Percentiles rank a stretch among this genome's conserved stretches.
Evolutionary conservation across 2,888 invertebrate species (phyloP).

Genomic region (Chalcosyrphus nemorum): DNA sequence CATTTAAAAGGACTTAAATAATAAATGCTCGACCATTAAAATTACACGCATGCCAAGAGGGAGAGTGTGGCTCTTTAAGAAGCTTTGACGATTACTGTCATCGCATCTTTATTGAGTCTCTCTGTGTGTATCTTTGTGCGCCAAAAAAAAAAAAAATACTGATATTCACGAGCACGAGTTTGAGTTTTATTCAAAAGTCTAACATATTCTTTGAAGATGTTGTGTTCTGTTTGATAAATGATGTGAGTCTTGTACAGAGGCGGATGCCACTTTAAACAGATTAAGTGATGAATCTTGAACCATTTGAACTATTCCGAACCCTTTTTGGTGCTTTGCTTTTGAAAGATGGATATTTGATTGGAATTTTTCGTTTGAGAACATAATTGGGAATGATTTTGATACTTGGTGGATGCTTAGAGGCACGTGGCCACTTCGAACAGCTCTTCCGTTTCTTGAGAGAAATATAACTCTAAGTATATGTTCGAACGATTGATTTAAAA

Average conservation of each 20-base stretch:
- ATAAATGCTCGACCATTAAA: slow-evolving; percentile 29
- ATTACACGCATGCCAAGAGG: slow-evolving; percentile 1
- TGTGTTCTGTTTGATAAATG: slow-evolving; percentile 60
- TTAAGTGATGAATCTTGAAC: slow-evolving; percentile 12
- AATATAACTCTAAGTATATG: too few species aligned
- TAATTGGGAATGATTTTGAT: slow-evolving; percentile 43
- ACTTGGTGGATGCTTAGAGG: neutral
- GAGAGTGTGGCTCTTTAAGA: slow-evolving; percentile 2
- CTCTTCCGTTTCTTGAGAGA: too few species aligned
- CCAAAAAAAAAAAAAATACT: too few species aligned
- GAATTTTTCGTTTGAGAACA: slow-evolving; percentile 4
- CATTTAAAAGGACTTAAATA: slow-evolving; percentile 13
- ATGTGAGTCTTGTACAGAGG: slow-evolving; percentile 4
- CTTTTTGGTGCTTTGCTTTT: slow-evolving; percentile 13
- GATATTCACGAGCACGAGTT: slow-evolving; percentile 46
- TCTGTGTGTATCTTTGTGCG: slow-evolving; percentile 12
- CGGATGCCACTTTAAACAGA: slow-evolving; percentile 33
- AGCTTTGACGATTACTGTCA: slow-evolving; percentile 55
- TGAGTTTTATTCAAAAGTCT: neutral
- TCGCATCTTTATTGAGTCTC: slow-evolving; percentile 23
- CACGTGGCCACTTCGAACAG: too few species aligned
- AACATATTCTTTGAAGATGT: slow-evolving; percentile 6
- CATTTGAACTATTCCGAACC: slow-evolving; percentile 3
- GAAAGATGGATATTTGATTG: slow-evolving; percentile 39
- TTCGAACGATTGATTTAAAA: too few species aligned